Conservation (phyloP, 2,797 vertebrate species). For the Pseudomugil tenellus region DNA sequence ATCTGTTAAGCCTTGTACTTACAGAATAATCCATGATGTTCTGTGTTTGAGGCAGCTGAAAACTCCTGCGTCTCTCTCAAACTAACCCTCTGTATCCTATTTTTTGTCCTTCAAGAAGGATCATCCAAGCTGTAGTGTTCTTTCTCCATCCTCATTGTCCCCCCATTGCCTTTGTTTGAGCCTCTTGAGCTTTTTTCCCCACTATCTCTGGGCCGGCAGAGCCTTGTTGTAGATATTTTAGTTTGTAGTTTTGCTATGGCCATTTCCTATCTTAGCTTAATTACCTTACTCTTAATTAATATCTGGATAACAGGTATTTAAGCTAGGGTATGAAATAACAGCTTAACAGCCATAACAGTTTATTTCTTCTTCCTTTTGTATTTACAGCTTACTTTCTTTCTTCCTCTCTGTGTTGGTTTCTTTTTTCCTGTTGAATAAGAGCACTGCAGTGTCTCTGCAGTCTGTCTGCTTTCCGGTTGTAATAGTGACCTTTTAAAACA, state of each 20-base stretch:
- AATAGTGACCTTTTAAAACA: too few relatives aligned
- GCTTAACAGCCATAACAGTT: too few relatives aligned
- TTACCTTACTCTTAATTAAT: too few relatives aligned
- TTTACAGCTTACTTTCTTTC: too few relatives aligned
- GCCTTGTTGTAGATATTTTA: neutral
- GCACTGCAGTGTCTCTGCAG: too few relatives aligned
- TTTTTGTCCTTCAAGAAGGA: slow-evolving; percentile 1
- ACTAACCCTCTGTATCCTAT: neutral
- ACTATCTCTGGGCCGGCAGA: neutral
- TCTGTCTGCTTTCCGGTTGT: too few relatives aligned
- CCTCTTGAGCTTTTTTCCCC: neutral
- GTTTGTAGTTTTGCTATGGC: too few relatives aligned
- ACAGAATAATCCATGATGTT: slow-evolving; percentile 1
- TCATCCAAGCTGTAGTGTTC: neutral
- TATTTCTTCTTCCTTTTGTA: neutral
- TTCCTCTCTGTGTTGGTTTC: too few relatives aligned
- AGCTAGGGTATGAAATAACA: too few relatives aligned
- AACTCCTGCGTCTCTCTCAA: neutral
- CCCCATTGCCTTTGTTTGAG: neutral
- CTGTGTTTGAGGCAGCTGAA: neutral
- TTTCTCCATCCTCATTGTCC: neutral
- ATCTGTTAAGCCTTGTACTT: slow-evolving; percentile 7
- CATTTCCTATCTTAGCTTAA: too few relatives aligned
- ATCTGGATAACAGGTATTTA: too few relatives aligned
- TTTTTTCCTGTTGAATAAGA: too few relatives aligned